Evolutionary conservation across 1,140 invertebrate genomes (phyloP), one percentile per base, ranked within the genome.

Genomic region (Drosophila trapezifrons): DNA sequence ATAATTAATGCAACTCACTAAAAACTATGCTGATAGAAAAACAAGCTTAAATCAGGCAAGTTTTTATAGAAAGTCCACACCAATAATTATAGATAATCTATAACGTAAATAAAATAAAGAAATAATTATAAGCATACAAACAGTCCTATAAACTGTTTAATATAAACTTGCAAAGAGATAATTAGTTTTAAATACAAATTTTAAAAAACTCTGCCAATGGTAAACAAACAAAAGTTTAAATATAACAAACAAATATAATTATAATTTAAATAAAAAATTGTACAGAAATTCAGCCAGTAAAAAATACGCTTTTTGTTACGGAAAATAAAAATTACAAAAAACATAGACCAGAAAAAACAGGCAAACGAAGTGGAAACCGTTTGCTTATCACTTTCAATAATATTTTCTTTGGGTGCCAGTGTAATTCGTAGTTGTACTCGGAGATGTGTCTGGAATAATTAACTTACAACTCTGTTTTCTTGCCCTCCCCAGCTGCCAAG

Each of bases 361-460:
- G 1, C 10, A 4, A 13, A 17, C 25, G n/a, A 2, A 29, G 22
- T 22, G 22, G 2, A 17, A 6, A 18, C 27, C 4, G 12, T 52
- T 51, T 4, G 10, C 25, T 7, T 4, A 8, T 4, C 2, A 15
- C 35, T 37, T 35, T 52, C 51, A 52, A 52, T 54, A 22, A 20
- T 17, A 35, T 59, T 32, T 54, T 17, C 10, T 5, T 17, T 37
- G 12, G 49, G 18, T 6, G 17, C 8, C 12, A 63, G 60, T 59
- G 60, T 63, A 52, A 35, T 52, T 52, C 17, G 4, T 43, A 43
- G 10, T 45, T 45, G 12, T 22, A 13, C 4, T 20, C 6, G 49
- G 8, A 20, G 18, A 40, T 63, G 60, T 42, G 60, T 64, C 22
- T 32, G 43, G 42, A 55, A 70, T 70, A 69, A 69, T 75, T 55